Percentiles rank a stretch among this genome's conserved stretches.
phyloP scores from a whole-genome alignment of 1,140 invertebrate species.

The Oedothorax gibbosus region DNA sequence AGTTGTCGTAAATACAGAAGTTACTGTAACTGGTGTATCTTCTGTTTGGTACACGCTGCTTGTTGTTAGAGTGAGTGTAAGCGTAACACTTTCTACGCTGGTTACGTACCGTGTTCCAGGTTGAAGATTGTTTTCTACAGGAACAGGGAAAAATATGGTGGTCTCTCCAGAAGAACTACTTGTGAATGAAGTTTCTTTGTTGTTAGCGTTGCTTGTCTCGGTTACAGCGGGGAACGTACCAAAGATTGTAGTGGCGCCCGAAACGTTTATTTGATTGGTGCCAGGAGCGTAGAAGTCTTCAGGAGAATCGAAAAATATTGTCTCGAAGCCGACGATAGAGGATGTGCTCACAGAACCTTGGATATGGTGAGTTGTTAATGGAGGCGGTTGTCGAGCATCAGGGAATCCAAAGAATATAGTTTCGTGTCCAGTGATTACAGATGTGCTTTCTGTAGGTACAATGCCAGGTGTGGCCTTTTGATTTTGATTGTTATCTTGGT shows the following conservation, averaged over 20 bases:
- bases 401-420: conserved; percentile 62
- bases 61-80: conserved; percentile 63
- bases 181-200: background rate
- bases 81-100: conserved; percentile 63
- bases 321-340: conserved; percentile 48
- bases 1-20: conserved; percentile 64
- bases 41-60: conserved; percentile 65
- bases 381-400: conserved; percentile 41
- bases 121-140: conserved; percentile 7
- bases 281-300: conserved; percentile 32
- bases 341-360: conserved; percentile 35
- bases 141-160: conserved; percentile 61
- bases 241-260: conserved; percentile 56
- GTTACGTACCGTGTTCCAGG: conserved; percentile 63
- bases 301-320: conserved; percentile 60
- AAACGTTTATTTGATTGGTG: conserved; percentile 26
- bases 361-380: conserved; percentile 13
- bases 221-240: conserved; percentile 34
- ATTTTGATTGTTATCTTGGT: conserved; percentile 20
- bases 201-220: background rate
- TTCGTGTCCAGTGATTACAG: conserved; percentile 60
- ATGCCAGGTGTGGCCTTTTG: conserved; percentile 28
- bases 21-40: conserved; percentile 64
- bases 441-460: conserved; percentile 20
- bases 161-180: conserved; percentile 46